Percentiles rank a stretch among this genome's conserved stretches.
These are phyloP conservation scores for Heliopora coerulea DNA, from an alignment of 92 coral and sea anemone genomes.

Conservation along the genomic window DNA sequence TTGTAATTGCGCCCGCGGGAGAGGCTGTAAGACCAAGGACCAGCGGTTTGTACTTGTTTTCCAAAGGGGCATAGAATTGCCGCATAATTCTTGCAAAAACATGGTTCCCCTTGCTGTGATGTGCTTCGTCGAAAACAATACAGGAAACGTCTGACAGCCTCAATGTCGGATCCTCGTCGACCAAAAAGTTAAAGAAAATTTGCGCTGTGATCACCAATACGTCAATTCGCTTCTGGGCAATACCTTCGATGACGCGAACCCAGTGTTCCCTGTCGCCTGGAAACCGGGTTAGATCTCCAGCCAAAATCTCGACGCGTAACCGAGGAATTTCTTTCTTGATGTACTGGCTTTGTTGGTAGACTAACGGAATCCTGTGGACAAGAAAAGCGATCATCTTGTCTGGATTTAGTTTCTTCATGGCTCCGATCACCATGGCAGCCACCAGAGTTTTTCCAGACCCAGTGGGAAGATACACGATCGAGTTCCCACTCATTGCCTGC, in stretches of 20 bases:
- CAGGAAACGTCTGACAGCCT: constrained; percentile 77
- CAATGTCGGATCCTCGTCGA: constrained; percentile 56
- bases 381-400: constrained; percentile 81
- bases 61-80: constrained; percentile 52
- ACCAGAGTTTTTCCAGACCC: constrained; percentile 94
- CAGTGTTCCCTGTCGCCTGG: constrained; percentile 64
- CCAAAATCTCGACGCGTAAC: constrained; percentile 72
- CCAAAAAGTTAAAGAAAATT: constrained; percentile 76
- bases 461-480: constrained; percentile 90
- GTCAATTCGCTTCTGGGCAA: constrained; percentile 65
- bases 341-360: constrained; percentile 89
- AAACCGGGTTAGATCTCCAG: constrained; percentile 53
- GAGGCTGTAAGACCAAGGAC: constrained; percentile 91
- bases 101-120: constrained; percentile 84
- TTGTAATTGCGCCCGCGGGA: constrained; percentile 73
- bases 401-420: constrained; percentile 86
- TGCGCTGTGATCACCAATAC: constrained; percentile 90
- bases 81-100: constrained; percentile 79
- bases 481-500: constrained; percentile 72
- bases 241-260: constrained; percentile 57
- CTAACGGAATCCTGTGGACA: constrained; percentile 84
- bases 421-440: constrained; percentile 86
- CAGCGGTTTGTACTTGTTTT: constrained; percentile 68
- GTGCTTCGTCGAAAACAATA: constrained; percentile 90
- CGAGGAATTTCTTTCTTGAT: constrained; percentile 67